These are phyloP conservation scores for Nemapogon koenigi DNA, from an alignment of 2,888 invertebrate genomes.

Conservation along the genomic window DNA sequence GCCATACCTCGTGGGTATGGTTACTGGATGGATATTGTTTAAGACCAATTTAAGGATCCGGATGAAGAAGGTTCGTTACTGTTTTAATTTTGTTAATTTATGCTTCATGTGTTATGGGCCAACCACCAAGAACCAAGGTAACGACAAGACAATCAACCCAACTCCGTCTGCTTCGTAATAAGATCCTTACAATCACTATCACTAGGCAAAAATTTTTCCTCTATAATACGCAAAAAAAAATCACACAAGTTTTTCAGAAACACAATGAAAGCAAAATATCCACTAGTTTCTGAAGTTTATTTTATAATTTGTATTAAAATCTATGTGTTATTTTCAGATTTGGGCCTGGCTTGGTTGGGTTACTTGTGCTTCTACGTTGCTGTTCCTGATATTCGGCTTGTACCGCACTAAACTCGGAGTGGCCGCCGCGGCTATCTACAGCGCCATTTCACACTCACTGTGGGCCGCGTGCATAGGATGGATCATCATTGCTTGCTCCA, in stretches of 20 bases:
- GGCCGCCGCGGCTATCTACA: slow-evolving; percentile 77
- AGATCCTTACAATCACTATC: no score
- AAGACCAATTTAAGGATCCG: slow-evolving; percentile 80
- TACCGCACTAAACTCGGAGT: slow-evolving; percentile 74
- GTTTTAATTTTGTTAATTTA: no score
- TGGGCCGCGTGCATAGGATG: slow-evolving; percentile 84
- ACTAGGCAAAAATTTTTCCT: no score
- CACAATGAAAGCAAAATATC: no score
- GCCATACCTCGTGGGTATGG: slow-evolving; percentile 85
- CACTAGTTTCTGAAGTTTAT: no score
- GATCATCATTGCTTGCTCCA: slow-evolving; percentile 85
- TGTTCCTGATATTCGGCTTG: slow-evolving; percentile 80
- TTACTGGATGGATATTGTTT: slow-evolving; percentile 82
- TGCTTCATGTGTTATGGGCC: no score
- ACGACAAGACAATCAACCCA: no score
- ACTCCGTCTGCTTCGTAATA: no score
- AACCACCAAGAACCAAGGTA: no score
- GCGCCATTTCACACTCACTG: slow-evolving; percentile 80
- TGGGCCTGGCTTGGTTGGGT: slow-evolving; percentile 75
- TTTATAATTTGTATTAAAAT: no score
- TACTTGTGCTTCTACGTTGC: slow-evolving; percentile 68
- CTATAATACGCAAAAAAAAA: no score
- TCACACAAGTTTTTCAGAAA: no score
- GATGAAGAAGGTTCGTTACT: slow-evolving; percentile 68
- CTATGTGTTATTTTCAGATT: slow-evolving; percentile 47